These are phyloP conservation scores for Julus scandinavius DNA, from an alignment of 2,888 invertebrate genomes.

Conservation along the genomic window DNA sequence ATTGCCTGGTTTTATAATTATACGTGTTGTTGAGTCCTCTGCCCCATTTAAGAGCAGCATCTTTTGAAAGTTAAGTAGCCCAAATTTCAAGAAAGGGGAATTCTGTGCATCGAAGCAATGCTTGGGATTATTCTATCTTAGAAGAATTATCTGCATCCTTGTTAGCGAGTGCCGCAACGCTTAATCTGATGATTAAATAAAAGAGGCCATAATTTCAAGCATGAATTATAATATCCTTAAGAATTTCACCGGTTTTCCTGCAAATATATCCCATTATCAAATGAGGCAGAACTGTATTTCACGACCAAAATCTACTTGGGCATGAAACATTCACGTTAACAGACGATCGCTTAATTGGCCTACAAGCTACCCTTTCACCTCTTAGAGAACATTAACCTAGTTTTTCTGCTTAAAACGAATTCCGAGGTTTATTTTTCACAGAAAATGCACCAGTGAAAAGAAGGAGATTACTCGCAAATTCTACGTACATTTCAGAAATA, in stretches of 20 bases:
- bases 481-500: neutral
- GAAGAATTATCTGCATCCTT: constrained; percentile 34
- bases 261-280: constrained; percentile 42
- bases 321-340: neutral
- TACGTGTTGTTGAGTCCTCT: neutral
- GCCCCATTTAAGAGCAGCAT: neutral
- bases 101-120: neutral
- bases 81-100: neutral
- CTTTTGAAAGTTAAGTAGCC: constrained; percentile 7
- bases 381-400: neutral
- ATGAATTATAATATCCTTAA: constrained; percentile 49
- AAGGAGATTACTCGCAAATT: neutral
- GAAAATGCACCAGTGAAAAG: neutral
- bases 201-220: constrained; percentile 48
- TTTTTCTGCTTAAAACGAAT: neutral
- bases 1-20: neutral
- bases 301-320: neutral
- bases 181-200: constrained; percentile 46
- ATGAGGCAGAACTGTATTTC: constrained; percentile 31
- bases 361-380: neutral
- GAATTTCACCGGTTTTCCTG: neutral
- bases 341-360: neutral
- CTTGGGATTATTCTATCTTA: constrained; percentile 2
- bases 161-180: constrained; percentile 35
- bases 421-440: neutral